Evolutionary conservation across 2,888 invertebrate genomes (phyloP), one percentile per base, ranked within the genome.

Genomic region (Chaitophorus viminalis): DNA sequence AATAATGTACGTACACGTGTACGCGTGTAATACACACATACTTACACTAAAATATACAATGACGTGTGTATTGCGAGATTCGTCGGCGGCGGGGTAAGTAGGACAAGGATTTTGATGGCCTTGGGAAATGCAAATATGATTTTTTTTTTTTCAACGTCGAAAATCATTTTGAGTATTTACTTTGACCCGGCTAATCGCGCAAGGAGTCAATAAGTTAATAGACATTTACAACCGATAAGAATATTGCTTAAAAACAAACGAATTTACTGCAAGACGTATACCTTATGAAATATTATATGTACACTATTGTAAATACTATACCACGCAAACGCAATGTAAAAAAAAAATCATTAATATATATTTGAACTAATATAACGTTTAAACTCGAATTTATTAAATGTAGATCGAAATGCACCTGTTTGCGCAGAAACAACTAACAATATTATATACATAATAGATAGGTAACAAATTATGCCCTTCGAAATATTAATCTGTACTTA

Each of bases 41-140:
- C 68, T 6, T 21, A 68, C 29, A 29, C 1, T 68, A 68, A 14
- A 14, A 29, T 68, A 68, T 29, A 36, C 17, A 79, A 25, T 33
- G 31, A 54, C 31, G 21, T 29, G 77, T 54, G 21, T 60, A n/a
- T 36, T 36, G 60, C 60, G 60, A 54, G 78, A 60, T 77, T 31
- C 25, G 60, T 6, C 39, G 9, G 8, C 65, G 39, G 14, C 46
- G 8, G 14, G 21, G 39, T 72, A 82, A 82, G 65, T 85, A 77
- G 84, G 76, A 85, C 84, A 85, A 85, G 76, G 76, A 85, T 85
- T 68, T 76, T 25, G 21, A 68, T 33, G 46, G 25, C 77, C 68
- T 77, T 46, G 68, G n/a, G 39, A 65, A 77, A 84, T 46, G 46
- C 77, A 52, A 85, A 85, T 77, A 39, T 60, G 6, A 54, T 29